These are phyloP conservation scores for Megalopta genalis DNA, from an alignment of 1,140 invertebrate species.

Conservation along the genomic window DNA sequence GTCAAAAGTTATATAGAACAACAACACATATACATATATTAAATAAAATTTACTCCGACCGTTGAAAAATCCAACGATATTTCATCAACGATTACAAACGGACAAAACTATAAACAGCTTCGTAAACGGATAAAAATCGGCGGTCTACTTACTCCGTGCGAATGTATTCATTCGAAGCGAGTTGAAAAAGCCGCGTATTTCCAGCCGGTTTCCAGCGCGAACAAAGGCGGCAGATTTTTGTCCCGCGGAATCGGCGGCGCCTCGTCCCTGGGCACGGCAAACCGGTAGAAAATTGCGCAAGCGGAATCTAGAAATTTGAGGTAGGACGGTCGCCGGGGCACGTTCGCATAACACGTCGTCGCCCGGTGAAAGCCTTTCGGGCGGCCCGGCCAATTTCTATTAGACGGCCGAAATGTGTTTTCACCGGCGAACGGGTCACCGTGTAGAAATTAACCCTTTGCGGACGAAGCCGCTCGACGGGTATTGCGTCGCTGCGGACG, in stretches of 20 bases:
- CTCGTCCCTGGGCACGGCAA: neutral
- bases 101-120: too few species aligned
- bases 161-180: too few species aligned
- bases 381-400: constrained; percentile 41
- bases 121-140: too few species aligned
- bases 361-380: constrained; percentile 46
- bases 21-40: too few species aligned
- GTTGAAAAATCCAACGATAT: too few species aligned
- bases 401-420: constrained; percentile 45
- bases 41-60: too few species aligned
- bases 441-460: too few species aligned
- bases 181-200: neutral
- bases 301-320: constrained; percentile 52
- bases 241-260: neutral
- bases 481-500: too few species aligned
- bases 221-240: constrained; percentile 35
- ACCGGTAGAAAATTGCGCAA: constrained; percentile 43
- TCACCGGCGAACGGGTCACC: neutral
- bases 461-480: too few species aligned
- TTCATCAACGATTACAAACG: too few species aligned
- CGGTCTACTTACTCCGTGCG: too few species aligned
- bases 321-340: constrained; percentile 22
- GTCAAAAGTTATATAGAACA: too few species aligned
- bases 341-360: neutral
- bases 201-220: neutral